Evolutionary conservation across 2,113 vertebrate genomes (phyloP).

Genomic region (Tricholaema leucomelas): DNA sequence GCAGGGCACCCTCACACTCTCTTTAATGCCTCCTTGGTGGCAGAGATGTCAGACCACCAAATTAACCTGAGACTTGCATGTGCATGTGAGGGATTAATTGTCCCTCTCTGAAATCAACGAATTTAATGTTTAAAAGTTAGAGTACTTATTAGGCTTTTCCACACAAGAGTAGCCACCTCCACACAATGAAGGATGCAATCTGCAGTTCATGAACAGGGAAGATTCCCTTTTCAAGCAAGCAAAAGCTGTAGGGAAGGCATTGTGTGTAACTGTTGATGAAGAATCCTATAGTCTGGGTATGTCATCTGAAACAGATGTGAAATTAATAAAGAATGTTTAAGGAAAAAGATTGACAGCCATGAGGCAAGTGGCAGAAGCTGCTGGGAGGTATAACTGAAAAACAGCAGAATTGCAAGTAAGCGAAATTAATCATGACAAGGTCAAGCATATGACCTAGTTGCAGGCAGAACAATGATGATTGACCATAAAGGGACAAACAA

Average conservation of each 20-base stretch:
- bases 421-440: background rate
- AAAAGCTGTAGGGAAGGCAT: background rate
- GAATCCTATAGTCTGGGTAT: background rate
- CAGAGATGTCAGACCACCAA: background rate
- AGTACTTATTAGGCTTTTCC: background rate
- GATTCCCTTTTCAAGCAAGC: background rate
- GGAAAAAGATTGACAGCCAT: background rate
- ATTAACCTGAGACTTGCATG: background rate
- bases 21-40: background rate
- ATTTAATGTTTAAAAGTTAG: background rate
- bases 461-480: background rate
- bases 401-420: background rate
- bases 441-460: background rate
- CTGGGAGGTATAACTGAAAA: background rate
- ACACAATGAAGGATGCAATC: background rate
- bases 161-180: background rate
- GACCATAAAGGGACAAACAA: background rate
- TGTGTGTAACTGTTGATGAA: accelerated
- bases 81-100: background rate
- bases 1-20: background rate
- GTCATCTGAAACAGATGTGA: background rate
- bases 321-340: background rate
- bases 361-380: background rate
- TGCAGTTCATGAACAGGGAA: background rate
- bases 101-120: no score